Conservation (phyloP, 37 sponge, comb jelly and placozoan genomes). For the Dysidea cf. avara region DNA sequence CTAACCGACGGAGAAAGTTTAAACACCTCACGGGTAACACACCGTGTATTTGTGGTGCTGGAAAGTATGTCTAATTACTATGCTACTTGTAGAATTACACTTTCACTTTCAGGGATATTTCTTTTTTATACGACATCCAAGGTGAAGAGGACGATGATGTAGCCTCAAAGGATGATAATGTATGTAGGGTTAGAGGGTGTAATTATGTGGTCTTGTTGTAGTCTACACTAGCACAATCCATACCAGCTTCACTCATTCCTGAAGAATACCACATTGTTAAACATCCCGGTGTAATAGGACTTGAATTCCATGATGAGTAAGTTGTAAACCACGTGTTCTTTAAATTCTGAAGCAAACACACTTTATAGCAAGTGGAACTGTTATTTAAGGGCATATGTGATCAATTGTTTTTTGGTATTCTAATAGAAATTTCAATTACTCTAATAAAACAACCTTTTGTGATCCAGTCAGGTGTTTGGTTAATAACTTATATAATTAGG, state of each 20-base stretch:
- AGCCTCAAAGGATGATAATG: too few species aligned
- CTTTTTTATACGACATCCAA: constrained; percentile 77
- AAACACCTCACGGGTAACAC: constrained; percentile 84
- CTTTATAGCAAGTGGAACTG: too few species aligned
- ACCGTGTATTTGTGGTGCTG: constrained; percentile 94
- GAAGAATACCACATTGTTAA: constrained; percentile 92
- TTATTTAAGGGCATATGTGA: too few species aligned
- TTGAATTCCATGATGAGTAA: constrained; percentile 84
- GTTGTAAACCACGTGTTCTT: too few species aligned
- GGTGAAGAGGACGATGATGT: neutral
- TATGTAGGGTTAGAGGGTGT: too few species aligned
- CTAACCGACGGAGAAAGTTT: constrained; percentile 56
- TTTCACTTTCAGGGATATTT: constrained; percentile 74
- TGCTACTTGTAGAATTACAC: neutral
- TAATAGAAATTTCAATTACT: too few species aligned
- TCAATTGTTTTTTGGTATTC: too few species aligned
- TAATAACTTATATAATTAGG: too few species aligned
- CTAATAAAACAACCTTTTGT: too few species aligned
- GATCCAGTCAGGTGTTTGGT: too few species aligned
- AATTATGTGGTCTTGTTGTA: too few species aligned
- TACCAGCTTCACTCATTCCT: constrained; percentile 65
- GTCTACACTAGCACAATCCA: neutral
- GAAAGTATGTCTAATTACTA: constrained; percentile 56
- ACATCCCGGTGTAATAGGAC: constrained; percentile 83
- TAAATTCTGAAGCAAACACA: too few species aligned